phyloP scores from a whole-genome alignment of 2,797 vertebrate genomes.

The Hipposideros larvatus region DNA sequence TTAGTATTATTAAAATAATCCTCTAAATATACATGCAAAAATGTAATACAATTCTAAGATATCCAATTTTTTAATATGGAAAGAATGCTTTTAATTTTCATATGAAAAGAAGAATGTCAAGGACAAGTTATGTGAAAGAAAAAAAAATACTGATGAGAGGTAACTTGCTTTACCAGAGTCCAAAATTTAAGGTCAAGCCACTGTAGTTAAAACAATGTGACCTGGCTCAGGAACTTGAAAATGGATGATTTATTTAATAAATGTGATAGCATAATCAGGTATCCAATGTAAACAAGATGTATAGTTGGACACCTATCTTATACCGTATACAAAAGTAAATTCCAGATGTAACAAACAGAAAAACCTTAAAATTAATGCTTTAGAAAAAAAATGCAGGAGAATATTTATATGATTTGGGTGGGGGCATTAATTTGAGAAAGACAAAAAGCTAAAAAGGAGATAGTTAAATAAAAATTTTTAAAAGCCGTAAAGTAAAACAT shows the following conservation, averaged over 20 bases:
- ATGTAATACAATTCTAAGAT: slow-evolving; percentile 36
- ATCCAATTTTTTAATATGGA: background rate
- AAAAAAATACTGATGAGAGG: background rate
- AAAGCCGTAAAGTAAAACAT: slow-evolving; percentile 34
- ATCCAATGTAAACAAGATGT: slow-evolving; percentile 43
- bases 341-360: slow-evolving; percentile 34
- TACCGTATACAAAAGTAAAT: slow-evolving; percentile 38
- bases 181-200: slow-evolving; percentile 39
- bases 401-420: background rate
- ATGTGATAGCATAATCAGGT: background rate
- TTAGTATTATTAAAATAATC: slow-evolving; percentile 56
- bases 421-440: slow-evolving; percentile 33
- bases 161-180: slow-evolving; percentile 45
- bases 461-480: background rate
- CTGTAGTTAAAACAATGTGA: slow-evolving; percentile 28
- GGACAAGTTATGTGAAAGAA: slow-evolving; percentile 27
- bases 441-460: slow-evolving; percentile 23
- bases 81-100: slow-evolving; percentile 45
- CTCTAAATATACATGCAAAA: slow-evolving; percentile 57
- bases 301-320: background rate
- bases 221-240: slow-evolving; percentile 50
- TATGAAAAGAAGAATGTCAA: slow-evolving; percentile 22
- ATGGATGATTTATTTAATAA: slow-evolving; percentile 23
- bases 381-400: slow-evolving; percentile 12
- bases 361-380: slow-evolving; percentile 17